Base-by-base conservation (phyloP, 2,888 invertebrate species). In the Drosophila nigritarsus region DNA sequence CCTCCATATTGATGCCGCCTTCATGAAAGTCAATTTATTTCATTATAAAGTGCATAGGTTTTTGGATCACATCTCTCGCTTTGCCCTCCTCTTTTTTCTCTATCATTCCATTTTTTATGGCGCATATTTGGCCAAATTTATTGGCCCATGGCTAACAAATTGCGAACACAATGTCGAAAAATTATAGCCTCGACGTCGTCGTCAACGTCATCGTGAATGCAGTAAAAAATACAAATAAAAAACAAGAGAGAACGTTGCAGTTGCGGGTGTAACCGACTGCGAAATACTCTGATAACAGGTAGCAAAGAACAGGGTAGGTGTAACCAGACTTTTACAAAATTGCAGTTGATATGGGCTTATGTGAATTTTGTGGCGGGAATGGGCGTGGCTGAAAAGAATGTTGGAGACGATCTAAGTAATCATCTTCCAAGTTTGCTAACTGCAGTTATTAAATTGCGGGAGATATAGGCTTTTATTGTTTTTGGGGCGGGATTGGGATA, bases 11-110 rank as follows among this genome's bases (percentile, higher is more conserved):
- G 80, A 76, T 72, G 56, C 74, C 59, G 73, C 77, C 65, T 69
- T 61, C 81, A 83, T 80, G 76, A 76, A 84, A 83, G 85, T 78
- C 89, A 84, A 89, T 87, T 87, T 84, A 89, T 89, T 86, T 87
- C 80, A 82, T 87, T 89, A 89, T 87, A 77, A 76, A 85, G 75
- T 78, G 85, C 85, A 85, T 85, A 82, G 83, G 83, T 80, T 81
- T 72, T 59, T 63, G 65, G 49, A 72, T 75, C 69, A 50, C 53
- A 62, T 53, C 54, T 36, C 62, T 68, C 45, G 40, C 49, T 53
- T 53, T 34, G 29, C 45, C 24, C 45, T 15, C 7, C 3, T 20
- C 45, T 8, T 24, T 65, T 65, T 59, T n/a, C 42, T 15, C 20
- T n/a, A 20, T 42, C 42, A 13, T 42, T 15, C 36, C 34, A 11